Evolutionary conservation across 2,113 vertebrate species (phyloP).

Genomic region (Bambusicola thoracicus): DNA sequence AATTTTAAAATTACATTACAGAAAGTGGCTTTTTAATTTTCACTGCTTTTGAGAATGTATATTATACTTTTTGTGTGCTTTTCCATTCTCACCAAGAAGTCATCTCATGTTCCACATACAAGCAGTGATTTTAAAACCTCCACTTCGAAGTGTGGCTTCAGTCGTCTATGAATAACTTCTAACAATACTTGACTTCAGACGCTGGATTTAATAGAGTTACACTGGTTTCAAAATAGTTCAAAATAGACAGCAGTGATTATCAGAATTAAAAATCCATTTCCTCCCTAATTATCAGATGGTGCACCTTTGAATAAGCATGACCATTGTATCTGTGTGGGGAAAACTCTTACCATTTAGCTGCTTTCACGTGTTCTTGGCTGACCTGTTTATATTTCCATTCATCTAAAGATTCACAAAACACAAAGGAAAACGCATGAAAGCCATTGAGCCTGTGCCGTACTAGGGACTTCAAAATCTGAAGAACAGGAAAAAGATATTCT

Average conservation of each 20-base stretch:
- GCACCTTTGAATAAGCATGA: background rate
- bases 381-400: background rate
- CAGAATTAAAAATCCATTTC: background rate
- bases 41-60: background rate
- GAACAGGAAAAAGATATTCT: fast-evolving
- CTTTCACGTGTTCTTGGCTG: background rate
- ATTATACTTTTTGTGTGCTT: background rate
- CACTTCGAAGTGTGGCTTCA: background rate
- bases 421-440: background rate
- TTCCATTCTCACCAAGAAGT: background rate
- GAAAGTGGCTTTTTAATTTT: background rate
- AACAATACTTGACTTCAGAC: background rate
- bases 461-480: background rate
- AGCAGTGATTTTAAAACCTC: background rate
- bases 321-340: background rate
- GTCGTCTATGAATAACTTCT: background rate
- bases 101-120: background rate
- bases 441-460: fast-evolving
- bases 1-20: background rate
- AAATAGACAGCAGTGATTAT: background rate
- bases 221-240: background rate
- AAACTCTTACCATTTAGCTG: background rate
- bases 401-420: background rate
- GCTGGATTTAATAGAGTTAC: background rate
- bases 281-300: background rate